phyloP scores from a whole-genome alignment of 1,140 invertebrate genomes.

The Listronotus oregonensis region DNA sequence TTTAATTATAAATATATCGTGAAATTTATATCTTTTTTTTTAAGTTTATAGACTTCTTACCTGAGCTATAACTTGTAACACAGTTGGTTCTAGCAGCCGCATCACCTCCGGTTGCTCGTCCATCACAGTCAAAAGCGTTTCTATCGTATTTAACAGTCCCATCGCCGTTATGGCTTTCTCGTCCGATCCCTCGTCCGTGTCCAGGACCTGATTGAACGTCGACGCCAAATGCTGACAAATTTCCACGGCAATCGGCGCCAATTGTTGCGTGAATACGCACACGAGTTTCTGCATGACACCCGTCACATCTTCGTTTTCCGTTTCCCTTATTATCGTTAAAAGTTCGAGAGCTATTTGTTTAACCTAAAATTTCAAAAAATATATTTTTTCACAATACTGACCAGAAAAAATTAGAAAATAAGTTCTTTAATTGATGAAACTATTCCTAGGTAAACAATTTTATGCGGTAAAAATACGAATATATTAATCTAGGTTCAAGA shows the following conservation, averaged over 20 bases:
- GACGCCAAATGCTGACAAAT: constrained; percentile 92
- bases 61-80: constrained; percentile 89
- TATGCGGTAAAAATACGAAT: too few species aligned
- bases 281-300: constrained; percentile 96
- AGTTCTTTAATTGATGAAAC: too few species aligned
- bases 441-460: too few species aligned
- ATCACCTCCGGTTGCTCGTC: constrained; percentile 90
- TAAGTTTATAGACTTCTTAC: constrained; percentile 3
- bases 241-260: constrained; percentile 92
- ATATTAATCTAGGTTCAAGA: too few species aligned
- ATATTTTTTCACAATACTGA: too few species aligned
- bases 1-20: too few species aligned
- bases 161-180: constrained; percentile 98
- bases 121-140: constrained; percentile 93
- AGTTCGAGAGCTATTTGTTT: constrained; percentile 84
- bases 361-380: constrained; percentile 11
- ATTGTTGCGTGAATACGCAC: constrained; percentile 87
- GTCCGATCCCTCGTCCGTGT: constrained; percentile 86
- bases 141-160: constrained; percentile 95
- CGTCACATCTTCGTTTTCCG: constrained; percentile 97
- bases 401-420: too few species aligned
- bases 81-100: constrained; percentile 87
- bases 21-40: too few species aligned
- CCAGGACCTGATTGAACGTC: constrained; percentile 88
- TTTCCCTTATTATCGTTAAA: constrained; percentile 90